Evolutionary conservation across 2,113 vertebrate species (phyloP), one percentile per base, ranked within the genome.

Genomic region (Coturnix japonica): DNA sequence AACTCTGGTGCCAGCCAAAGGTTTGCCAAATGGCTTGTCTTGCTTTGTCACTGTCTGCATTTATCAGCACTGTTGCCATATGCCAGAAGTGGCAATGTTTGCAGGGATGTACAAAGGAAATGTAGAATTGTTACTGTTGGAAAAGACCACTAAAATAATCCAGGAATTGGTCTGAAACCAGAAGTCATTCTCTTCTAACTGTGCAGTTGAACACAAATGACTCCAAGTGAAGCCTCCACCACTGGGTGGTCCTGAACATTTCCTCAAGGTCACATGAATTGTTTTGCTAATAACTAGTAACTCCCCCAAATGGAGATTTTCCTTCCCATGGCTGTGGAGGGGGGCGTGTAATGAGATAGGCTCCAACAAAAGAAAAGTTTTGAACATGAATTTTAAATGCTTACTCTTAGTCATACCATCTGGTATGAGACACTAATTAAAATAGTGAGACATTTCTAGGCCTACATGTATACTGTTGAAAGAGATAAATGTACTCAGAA

Each of bases 391-490:
- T 91, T 95, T 95, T 89, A 82, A 95, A 71, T 2, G 17, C 56
- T 33, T 6, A 5, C 59, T 92, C 89, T 92, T 80, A 94, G 85
- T 92, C 91, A 95, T 74, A 64, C 91, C 91, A 95, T 95, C 91
- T 96, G 85, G 41, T 89, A 85, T 39, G 64, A 81, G 65, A 82
- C 49, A 35, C 85, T 85, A 90, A 94, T 87, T 95, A 7, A 87
- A 94, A 96, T 91, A 89, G 67, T 87, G 90, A 95, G 79, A 91
- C 51, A 39, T 89, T 91, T 82, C 79, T 67, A 60, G 82, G 71
- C 79, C 63, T 92, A 54, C 22, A 14, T 76, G 54, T 74, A 54
- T 59, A 82, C 85, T 82, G 71, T 54, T 51, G 56, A 66, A 85
- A 67, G 87, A 90, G 85, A 64, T 76, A 73, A 85, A 77, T 0